Percentiles rank a stretch among this genome's conserved stretches.
Conservation (phyloP, 2,797 vertebrate genomes). For the Peromyscus aztecus region DNA sequence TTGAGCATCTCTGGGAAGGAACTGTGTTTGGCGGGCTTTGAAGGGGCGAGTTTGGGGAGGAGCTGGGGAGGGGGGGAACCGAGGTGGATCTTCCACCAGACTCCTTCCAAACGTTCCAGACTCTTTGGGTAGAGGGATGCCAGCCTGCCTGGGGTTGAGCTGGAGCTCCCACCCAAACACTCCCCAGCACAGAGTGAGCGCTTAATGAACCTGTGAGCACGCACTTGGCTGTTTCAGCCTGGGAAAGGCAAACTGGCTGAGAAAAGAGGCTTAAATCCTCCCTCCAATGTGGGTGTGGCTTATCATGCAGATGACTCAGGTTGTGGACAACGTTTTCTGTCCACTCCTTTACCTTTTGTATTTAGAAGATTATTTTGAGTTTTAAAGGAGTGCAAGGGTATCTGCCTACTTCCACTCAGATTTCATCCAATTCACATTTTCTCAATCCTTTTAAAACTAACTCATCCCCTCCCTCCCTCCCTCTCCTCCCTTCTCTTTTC, state of each 20-base stretch:
- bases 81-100: no score
- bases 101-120: no score
- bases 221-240: neutral
- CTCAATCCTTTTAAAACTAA: conserved; percentile 59
- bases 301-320: neutral
- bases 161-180: no score
- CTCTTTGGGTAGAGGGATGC: no score
- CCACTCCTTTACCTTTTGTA: neutral
- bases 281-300: neutral
- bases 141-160: no score
- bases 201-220: neutral
- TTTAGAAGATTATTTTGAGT: conserved; percentile 38
- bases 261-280: neutral
- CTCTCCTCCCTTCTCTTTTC: neutral
- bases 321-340: neutral
- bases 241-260: neutral
- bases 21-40: no score
- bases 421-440: conserved; percentile 72
- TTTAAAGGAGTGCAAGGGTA: neutral
- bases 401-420: neutral
- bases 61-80: no score
- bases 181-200: neutral
- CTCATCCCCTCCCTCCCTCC: neutral
- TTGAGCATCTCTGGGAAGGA: no score
- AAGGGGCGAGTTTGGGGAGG: no score